phyloP scores from a whole-genome alignment of 1,140 invertebrate genomes.

The Cherax destructor region DNA sequence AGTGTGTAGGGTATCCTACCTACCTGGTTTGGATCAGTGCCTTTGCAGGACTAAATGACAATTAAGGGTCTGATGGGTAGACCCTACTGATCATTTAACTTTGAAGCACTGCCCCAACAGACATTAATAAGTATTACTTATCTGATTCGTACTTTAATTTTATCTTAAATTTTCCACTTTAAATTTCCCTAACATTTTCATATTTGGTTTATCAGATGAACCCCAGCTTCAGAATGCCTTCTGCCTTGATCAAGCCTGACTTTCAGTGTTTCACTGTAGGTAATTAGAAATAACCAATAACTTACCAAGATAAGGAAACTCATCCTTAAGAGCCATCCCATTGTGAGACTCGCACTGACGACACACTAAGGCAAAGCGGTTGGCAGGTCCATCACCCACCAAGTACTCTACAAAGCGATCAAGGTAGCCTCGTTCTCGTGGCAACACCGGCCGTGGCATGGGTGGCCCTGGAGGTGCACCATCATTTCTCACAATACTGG shows the following conservation, averaged over 20 bases:
- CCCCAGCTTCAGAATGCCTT: not conserved
- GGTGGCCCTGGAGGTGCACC: slow-evolving; percentile 72
- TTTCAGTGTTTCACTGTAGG: not conserved
- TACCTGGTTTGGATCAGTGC: too few relatives aligned
- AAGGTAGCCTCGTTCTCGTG: slow-evolving; percentile 82
- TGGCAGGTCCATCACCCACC: slow-evolving; percentile 95
- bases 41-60: too few relatives aligned
- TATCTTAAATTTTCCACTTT: too few relatives aligned
- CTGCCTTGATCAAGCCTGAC: too few relatives aligned
- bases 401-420: slow-evolving; percentile 95
- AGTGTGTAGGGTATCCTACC: too few relatives aligned
- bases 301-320: slow-evolving; percentile 93
- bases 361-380: slow-evolving; percentile 97
- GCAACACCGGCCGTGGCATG: slow-evolving; percentile 78
- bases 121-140: too few relatives aligned
- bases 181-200: too few relatives aligned
- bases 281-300: slow-evolving; percentile 10
- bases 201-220: not conserved
- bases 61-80: too few relatives aligned
- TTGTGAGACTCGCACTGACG: slow-evolving; percentile 93
- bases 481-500: not conserved
- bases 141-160: too few relatives aligned
- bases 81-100: too few relatives aligned
- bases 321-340: slow-evolving; percentile 97
- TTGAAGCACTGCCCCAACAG: too few relatives aligned